Evolutionary conservation across 2,797 vertebrate species (phyloP).

Genomic region (Xenentodon cancila): DNA sequence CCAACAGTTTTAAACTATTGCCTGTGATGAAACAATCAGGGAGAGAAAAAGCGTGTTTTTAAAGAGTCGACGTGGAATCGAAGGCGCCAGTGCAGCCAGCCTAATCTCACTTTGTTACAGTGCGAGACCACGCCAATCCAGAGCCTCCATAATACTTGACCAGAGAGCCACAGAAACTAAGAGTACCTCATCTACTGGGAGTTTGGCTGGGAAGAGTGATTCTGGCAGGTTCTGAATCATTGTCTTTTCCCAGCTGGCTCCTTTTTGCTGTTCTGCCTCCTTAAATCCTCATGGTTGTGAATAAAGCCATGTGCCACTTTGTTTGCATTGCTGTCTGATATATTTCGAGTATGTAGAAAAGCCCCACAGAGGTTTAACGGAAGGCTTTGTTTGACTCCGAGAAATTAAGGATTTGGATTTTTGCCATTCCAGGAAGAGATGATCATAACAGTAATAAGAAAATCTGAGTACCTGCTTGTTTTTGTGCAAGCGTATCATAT

Average conservation of each 20-base stretch:
- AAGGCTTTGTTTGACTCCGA: slow-evolving; percentile 59
- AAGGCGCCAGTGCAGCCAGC: slow-evolving; percentile 30
- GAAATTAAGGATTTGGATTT: slow-evolving; percentile 28
- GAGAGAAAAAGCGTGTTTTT: slow-evolving; percentile 16
- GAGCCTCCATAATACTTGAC: slow-evolving; percentile 58
- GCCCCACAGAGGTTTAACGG: slow-evolving; percentile 49
- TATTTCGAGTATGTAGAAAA: slow-evolving; percentile 49
- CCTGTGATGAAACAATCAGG: slow-evolving; percentile 2
- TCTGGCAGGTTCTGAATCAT: slow-evolving; percentile 71
- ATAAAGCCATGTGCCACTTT: slow-evolving; percentile 53
- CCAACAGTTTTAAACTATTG: not conserved
- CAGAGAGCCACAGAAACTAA: slow-evolving; percentile 58
- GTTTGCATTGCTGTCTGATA: slow-evolving; percentile 44
- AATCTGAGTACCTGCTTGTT: slow-evolving; percentile 36
- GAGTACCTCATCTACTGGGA: slow-evolving; percentile 57
- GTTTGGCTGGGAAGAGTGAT: slow-evolving; percentile 57
- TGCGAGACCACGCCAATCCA: slow-evolving; percentile 43
- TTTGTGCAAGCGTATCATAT: slow-evolving; percentile 25
- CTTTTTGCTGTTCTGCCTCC: slow-evolving; percentile 24
- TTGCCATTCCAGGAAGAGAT: slow-evolving; percentile 27
- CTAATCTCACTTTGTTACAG: slow-evolving; percentile 57
- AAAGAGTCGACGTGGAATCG: slow-evolving; percentile 15
- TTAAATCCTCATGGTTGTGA: slow-evolving; percentile 16
- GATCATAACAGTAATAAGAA: slow-evolving; percentile 49
- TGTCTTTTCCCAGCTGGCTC: slow-evolving; percentile 67